Conservation (phyloP, 2,888 invertebrate species). For the Amorpha juglandis region DNA sequence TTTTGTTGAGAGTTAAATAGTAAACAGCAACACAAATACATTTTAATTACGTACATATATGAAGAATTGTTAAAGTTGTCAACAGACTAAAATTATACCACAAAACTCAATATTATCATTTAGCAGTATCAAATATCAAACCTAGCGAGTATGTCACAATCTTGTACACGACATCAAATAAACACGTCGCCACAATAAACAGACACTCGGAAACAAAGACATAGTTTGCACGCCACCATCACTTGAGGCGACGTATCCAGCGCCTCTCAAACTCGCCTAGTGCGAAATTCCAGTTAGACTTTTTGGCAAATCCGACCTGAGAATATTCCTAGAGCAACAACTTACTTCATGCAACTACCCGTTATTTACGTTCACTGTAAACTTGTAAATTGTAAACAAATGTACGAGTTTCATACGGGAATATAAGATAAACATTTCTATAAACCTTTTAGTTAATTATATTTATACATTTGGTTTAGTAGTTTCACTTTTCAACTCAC, state of each 20-base stretch:
- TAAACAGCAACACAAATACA: too few species aligned
- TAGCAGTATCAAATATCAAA: background rate
- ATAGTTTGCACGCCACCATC: constrained; percentile 65
- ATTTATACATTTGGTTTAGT: background rate
- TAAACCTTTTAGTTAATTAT: constrained; percentile 17
- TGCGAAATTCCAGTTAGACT: constrained; percentile 49
- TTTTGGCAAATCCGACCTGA: constrained; percentile 44
- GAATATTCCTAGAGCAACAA: constrained; percentile 19
- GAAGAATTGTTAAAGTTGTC: too few species aligned
- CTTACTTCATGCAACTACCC: constrained; percentile 3
- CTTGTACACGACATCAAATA: constrained; percentile 53
- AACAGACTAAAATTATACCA: too few species aligned
- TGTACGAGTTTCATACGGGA: constrained; percentile 4
- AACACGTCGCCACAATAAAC: constrained; percentile 52
- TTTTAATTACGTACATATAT: too few species aligned
- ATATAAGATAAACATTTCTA: constrained; percentile 18
- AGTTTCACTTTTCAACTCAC: background rate
- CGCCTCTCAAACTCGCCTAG: constrained; percentile 63
- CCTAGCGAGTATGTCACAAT: constrained; percentile 35
- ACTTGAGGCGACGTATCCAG: constrained; percentile 56
- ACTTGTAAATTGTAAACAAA: constrained; percentile 24
- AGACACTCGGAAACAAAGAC: constrained; percentile 57
- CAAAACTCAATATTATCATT: too few species aligned
- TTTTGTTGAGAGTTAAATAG: too few species aligned
- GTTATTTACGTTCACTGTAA: constrained; percentile 22